Conservation (phyloP, 1,140 invertebrate genomes). For the Dolichoris vasculosae region DNA sequence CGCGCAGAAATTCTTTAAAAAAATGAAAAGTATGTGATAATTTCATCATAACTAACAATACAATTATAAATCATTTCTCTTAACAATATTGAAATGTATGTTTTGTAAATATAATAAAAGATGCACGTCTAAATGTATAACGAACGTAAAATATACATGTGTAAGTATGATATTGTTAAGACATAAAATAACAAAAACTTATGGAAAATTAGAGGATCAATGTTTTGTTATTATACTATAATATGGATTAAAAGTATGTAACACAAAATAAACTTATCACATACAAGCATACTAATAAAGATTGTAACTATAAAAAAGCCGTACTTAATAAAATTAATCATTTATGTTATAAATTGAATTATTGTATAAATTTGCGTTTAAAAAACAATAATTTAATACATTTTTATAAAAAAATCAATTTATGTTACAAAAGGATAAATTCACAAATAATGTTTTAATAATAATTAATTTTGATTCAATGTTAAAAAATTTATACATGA, state of each 20-base stretch:
- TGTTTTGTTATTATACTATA: constrained; percentile 1
- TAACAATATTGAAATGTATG: constrained; percentile 59
- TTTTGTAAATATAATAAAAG: constrained; percentile 68
- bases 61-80: constrained; percentile 45
- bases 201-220: constrained; percentile 7
- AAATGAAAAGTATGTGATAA: neutral
- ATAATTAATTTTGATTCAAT: too few relatives aligned
- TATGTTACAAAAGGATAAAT: neutral
- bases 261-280: neutral
- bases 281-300: neutral
- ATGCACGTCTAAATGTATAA: constrained; percentile 39
- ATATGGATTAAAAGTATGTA: neutral
- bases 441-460: neutral
- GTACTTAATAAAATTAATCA: neutral
- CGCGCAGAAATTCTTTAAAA: neutral
- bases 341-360: neutral
- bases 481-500: neutral
- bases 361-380: neutral
- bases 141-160: constrained; percentile 23
- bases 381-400: neutral
- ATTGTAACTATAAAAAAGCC: neutral
- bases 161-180: constrained; percentile 14
- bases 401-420: neutral
- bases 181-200: neutral
- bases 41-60: neutral